Evolutionary conservation across 2,888 invertebrate genomes (phyloP), one percentile per base, ranked within the genome.

Genomic region (Dione juno): DNA sequence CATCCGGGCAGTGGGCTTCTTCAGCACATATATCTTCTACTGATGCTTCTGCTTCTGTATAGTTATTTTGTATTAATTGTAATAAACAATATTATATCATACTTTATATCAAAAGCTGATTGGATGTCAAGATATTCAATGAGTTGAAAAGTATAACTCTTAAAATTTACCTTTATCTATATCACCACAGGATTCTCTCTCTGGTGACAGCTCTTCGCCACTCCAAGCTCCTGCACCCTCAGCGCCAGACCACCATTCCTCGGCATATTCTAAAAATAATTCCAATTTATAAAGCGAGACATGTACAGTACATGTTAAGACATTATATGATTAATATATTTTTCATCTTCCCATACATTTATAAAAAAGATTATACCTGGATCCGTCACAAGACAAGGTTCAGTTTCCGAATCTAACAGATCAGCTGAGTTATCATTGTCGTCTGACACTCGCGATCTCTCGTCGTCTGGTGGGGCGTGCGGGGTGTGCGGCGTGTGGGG

Each of bases 301-400:
- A 48, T 16, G 16, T 48, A 48, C 16, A 9, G n/a, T 14, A 45
- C n/a, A 45, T 45, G 45, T 8, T 48, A 28, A 28, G 2, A 28
- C 28, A 28, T 28, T 28, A 28, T 28, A 28, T n/a, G 7, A 9
- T n/a, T 14, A 14, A 48, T 9, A 8, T 48, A 3, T 16, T n/a
- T 6, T 7, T n/a, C n/a, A n/a, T n/a, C 6, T 45, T 45, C n/a
- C 16, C n/a, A 48, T 3, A n/a, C 1, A 9, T 0, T n/a, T 35
- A 9, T 28, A 53, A 53, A 14, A 35, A 41, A 40, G 10, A 28
- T 37, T 9, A 35, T 50, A 92, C 92, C 97, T 66, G 96, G 96
- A 80, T 97, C 97, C 93, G 96, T 97, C 94, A 97, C 96, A 28
- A 97, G 91, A 78, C 96, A 96, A 0, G 97, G 97, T 81, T 97